These are phyloP conservation scores for Monomorium pharaonis DNA, from an alignment of 1,140 invertebrate species.

Conservation along the genomic window DNA sequence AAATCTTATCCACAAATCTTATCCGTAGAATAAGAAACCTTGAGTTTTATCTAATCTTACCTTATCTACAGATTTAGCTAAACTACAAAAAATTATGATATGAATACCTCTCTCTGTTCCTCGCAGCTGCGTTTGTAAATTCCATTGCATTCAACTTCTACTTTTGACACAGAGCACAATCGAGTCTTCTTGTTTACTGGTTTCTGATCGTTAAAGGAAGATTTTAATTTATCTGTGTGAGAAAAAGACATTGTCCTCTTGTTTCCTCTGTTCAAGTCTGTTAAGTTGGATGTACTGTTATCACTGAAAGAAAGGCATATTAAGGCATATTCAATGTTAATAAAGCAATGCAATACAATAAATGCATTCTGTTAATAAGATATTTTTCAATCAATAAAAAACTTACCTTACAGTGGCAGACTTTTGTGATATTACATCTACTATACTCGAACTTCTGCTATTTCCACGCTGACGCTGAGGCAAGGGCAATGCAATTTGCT, in stretches of 20 bases:
- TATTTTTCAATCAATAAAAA: neutral
- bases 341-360: no score
- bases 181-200: constrained; percentile 61
- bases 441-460: neutral
- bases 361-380: neutral
- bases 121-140: constrained; percentile 61
- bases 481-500: constrained; percentile 74
- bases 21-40: neutral
- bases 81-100: constrained; percentile 35
- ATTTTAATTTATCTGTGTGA: constrained; percentile 38
- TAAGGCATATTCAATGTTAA: constrained; percentile 1
- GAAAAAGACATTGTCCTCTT: neutral
- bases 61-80: constrained; percentile 15
- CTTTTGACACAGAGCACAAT: constrained; percentile 51
- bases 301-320: constrained; percentile 36
- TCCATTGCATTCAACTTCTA: neutral
- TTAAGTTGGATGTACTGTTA: neutral
- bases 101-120: constrained; percentile 66
- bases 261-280: constrained; percentile 13
- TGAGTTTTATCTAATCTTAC: neutral
- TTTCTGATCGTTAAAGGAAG: constrained; percentile 35
- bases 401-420: neutral
- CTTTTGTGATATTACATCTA: neutral
- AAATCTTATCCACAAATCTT: neutral
- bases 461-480: constrained; percentile 69